These are phyloP conservation scores for Acinonyx jubatus DNA, from an alignment of 2,113 vertebrate genomes.

Conservation along the genomic window DNA sequence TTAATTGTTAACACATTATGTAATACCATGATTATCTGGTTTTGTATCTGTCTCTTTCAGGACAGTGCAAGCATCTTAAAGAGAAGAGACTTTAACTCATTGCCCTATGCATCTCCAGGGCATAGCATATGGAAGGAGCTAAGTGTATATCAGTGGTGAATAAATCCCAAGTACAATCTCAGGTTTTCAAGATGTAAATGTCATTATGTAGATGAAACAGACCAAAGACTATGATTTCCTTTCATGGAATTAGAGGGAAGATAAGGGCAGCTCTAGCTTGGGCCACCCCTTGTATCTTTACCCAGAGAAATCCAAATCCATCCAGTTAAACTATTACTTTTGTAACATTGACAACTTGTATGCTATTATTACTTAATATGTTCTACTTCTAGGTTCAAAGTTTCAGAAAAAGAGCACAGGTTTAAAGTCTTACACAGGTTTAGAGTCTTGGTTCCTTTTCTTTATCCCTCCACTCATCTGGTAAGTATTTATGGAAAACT, in stretches of 20 bases:
- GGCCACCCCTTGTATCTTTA: neutral
- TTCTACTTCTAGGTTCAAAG: neutral
- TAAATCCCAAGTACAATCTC: neutral
- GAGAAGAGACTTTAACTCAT: neutral
- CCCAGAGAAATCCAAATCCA: slow-evolving; percentile 32
- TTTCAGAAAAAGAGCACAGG: neutral
- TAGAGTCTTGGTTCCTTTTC: neutral
- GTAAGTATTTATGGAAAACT: slow-evolving; percentile 53
- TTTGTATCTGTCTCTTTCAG: slow-evolving; percentile 42
- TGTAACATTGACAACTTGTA: slow-evolving; percentile 13
- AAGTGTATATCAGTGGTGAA: neutral
- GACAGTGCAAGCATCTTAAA: neutral
- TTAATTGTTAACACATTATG: slow-evolving; percentile 10
- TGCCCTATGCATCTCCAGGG: neutral
- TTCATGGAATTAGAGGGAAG: neutral
- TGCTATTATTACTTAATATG: neutral
- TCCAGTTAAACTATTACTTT: slow-evolving; percentile 42
- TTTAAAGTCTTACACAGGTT: neutral
- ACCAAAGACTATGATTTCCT: neutral
- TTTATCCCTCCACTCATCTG: neutral
- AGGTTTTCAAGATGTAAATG: slow-evolving; percentile 32
- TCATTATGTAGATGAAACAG: slow-evolving; percentile 11
- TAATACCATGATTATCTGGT: slow-evolving; percentile 8
- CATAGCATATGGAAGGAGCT: neutral
- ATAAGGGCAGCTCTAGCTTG: neutral